Evolutionary conservation across 1,140 invertebrate genomes (phyloP).

Genomic region (Drosophila ercepeae): DNA sequence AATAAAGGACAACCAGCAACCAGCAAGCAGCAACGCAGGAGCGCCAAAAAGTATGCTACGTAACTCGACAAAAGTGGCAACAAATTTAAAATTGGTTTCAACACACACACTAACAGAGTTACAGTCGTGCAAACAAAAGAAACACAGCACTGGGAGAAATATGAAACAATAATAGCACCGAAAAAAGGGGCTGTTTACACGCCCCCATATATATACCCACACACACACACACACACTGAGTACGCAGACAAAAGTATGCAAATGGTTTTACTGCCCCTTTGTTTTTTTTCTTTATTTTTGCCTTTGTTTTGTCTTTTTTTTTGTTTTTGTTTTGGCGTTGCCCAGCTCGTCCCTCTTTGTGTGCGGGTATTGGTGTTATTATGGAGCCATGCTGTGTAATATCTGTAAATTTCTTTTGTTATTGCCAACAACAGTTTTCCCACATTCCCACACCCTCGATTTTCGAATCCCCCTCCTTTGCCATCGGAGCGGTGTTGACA

Average conservation of each 20-base stretch:
- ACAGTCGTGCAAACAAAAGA: constrained; percentile 47
- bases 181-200: constrained; percentile 75
- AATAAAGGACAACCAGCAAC: constrained; percentile 13
- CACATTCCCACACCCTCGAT: not conserved
- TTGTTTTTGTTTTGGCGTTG: constrained; percentile 24
- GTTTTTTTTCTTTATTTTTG: constrained; percentile 54
- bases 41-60: constrained; percentile 62
- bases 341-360: constrained; percentile 7
- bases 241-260: constrained; percentile 58
- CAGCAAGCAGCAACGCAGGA: constrained; percentile 11
- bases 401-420: constrained; percentile 83
- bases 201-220: constrained; percentile 54
- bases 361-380: constrained; percentile 75
- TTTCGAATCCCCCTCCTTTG: constrained; percentile 7
- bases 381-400: constrained; percentile 82
- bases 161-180: constrained; percentile 65
- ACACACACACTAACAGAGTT: constrained; percentile 23
- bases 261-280: constrained; percentile 80
- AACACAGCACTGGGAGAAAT: constrained; percentile 55
- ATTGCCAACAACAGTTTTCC: constrained; percentile 78
- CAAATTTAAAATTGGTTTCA: constrained; percentile 81
- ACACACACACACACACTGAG: constrained; percentile 20
- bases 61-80: constrained; percentile 69
- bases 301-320: constrained; percentile 31
- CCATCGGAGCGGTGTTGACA: constrained; percentile 63